Conservation (phyloP, 2,888 invertebrate genomes). For the Bedellia somnulentella region DNA sequence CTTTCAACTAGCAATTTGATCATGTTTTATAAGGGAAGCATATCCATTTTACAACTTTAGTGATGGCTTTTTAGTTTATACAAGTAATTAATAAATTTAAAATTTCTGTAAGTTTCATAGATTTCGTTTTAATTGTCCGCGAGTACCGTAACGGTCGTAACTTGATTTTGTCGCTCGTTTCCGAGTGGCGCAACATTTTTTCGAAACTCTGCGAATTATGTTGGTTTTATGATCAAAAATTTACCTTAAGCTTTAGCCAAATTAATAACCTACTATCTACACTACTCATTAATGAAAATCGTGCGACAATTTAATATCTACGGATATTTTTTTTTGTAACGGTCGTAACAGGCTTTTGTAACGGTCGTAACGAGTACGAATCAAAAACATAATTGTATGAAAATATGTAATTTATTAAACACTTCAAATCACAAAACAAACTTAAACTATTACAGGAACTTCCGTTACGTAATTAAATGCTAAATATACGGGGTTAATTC, state of each 20-base stretch:
- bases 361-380: too few relatives aligned
- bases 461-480: not conserved
- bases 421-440: too few relatives aligned
- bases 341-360: not conserved
- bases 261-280: slow-evolving; percentile 1
- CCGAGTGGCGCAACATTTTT: slow-evolving; percentile 2
- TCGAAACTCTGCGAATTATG: slow-evolving; percentile 3
- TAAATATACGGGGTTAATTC: too few relatives aligned
- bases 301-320: not conserved
- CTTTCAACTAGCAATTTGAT: slow-evolving; percentile 2
- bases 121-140: not conserved
- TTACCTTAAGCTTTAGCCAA: slow-evolving; percentile 1
- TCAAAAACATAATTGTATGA: not conserved
- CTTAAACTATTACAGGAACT: not conserved
- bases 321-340: not conserved
- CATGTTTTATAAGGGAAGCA: slow-evolving; percentile 2
- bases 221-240: not conserved
- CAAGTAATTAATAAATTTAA: not conserved
- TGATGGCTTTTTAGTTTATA: slow-evolving; percentile 3
- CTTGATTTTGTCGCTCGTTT: slow-evolving; percentile 4
- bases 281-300: not conserved
- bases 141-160: slow-evolving; percentile 4
- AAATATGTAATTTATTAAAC: not conserved
- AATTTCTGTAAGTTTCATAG: not conserved
- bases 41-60: slow-evolving; percentile 3